A percentile compares a stretch with the other conserved stretches of the same genome.
These are phyloP conservation scores for Gymnarchus niloticus DNA, from an alignment of 2,113 vertebrate species.

Conservation along the genomic window DNA sequence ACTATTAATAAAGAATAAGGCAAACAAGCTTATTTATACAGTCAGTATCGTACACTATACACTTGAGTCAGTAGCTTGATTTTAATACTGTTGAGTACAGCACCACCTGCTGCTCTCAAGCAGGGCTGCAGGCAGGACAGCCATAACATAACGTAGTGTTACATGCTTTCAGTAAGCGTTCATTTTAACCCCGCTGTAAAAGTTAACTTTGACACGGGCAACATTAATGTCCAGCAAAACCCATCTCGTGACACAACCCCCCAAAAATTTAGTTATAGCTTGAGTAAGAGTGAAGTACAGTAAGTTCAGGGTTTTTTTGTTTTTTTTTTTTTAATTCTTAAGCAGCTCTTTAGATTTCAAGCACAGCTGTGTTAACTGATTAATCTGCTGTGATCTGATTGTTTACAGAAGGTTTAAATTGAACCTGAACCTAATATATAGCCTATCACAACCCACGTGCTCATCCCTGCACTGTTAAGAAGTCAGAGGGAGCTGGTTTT, in stretches of 20 bases:
- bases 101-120: slow-evolving; percentile 46
- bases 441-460: not conserved
- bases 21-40: slow-evolving; percentile 61
- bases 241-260: slow-evolving; percentile 13
- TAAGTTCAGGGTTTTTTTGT: no score
- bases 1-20: slow-evolving; percentile 49
- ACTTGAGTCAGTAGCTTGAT: slow-evolving; percentile 16
- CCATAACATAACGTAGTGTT: slow-evolving; percentile 18
- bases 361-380: not conserved
- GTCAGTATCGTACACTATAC: slow-evolving; percentile 50
- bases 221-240: slow-evolving; percentile 7
- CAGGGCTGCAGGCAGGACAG: slow-evolving; percentile 29
- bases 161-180: slow-evolving; percentile 37
- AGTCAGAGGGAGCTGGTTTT: not conserved
- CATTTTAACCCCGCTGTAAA: not conserved
- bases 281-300: not conserved
- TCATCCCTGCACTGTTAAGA: not conserved
- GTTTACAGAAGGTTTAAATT: not conserved
- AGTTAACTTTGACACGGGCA: not conserved
- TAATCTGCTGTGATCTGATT: not conserved
- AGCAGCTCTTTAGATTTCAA: not conserved
- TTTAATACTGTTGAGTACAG: slow-evolving; percentile 32
- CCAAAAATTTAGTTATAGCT: not conserved
- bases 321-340: no score
- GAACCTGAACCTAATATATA: not conserved